phyloP scores from a whole-genome alignment of 2,888 invertebrate species.

The Boloria selene region DNA sequence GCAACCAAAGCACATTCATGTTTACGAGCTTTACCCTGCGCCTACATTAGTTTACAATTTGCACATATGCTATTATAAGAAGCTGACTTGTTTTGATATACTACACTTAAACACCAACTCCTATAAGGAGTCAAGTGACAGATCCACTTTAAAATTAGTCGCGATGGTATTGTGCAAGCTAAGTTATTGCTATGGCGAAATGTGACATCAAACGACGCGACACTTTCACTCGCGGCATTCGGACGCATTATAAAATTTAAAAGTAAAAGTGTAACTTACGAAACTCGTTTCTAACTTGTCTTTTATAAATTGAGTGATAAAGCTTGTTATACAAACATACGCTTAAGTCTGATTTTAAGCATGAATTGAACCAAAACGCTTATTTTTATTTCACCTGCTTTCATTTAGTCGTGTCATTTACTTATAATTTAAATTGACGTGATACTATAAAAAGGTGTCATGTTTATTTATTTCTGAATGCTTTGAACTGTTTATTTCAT shows the following conservation, averaged over 20 bases:
- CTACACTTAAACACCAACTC: no score
- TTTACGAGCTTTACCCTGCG: no score
- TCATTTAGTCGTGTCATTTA: no score
- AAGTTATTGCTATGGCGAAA: conserved; percentile 39
- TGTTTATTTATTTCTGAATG: no score
- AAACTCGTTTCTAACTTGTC: conserved; percentile 48
- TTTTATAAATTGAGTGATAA: conserved; percentile 4
- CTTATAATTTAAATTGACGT: no score
- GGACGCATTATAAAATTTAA: conserved; percentile 46
- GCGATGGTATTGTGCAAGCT: conserved; percentile 31
- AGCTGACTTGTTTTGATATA: no score
- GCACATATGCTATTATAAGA: no score
- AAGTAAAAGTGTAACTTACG: conserved; percentile 69
- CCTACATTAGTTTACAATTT: no score
- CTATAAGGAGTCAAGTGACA: conserved; percentile 20
- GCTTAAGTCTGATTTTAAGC: conserved; percentile 9
- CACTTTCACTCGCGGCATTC: conserved; percentile 51
- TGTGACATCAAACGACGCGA: conserved; percentile 48
- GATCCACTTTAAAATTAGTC: conserved; percentile 25
- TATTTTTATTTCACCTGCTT: no score
- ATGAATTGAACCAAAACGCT: not conserved
- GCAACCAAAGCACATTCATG: no score
- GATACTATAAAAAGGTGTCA: no score
- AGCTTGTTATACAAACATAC: conserved; percentile 31
- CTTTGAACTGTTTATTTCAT: no score